Percentiles rank a stretch among this genome's conserved stretches.
Evolutionary conservation across 2,113 vertebrate species (phyloP).

Genomic region (Platichthys flesus): DNA sequence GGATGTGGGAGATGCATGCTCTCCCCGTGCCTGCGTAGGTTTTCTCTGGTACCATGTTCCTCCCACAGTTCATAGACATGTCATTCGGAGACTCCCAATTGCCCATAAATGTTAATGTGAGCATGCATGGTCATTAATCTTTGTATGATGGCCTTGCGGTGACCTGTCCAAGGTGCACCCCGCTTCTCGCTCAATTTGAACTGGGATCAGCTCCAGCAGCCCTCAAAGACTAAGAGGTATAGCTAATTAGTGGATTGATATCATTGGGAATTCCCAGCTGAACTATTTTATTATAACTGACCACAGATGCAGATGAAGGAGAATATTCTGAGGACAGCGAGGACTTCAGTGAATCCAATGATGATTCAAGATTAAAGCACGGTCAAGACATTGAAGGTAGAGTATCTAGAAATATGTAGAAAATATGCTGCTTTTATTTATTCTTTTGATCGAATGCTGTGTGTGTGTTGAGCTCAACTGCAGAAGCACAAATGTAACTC

Average conservation of each 20-base stretch:
- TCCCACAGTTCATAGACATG: no score
- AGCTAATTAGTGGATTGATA: not conserved
- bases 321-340: slow-evolving; percentile 11
- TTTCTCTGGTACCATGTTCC: no score
- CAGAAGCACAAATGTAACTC: not conserved
- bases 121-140: no score
- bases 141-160: no score
- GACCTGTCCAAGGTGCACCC: no score
- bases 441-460: not conserved
- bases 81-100: no score
- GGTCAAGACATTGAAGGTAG: not conserved
- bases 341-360: not conserved
- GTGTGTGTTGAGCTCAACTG: slow-evolving; percentile 17
- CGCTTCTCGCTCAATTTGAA: no score
- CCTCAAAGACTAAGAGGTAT: not conserved
- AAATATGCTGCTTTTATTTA: no score
- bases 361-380: slow-evolving; percentile 6
- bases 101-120: no score
- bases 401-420: not conserved
- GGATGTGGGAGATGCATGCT: no score
- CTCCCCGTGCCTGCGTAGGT: no score
- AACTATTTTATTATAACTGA: not conserved
- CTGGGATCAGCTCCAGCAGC: no score
- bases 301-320: slow-evolving; percentile 25
- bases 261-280: not conserved